phyloP scores from a whole-genome alignment of 2,888 invertebrate genomes.

The Caenorhabditis uteleia region DNA sequence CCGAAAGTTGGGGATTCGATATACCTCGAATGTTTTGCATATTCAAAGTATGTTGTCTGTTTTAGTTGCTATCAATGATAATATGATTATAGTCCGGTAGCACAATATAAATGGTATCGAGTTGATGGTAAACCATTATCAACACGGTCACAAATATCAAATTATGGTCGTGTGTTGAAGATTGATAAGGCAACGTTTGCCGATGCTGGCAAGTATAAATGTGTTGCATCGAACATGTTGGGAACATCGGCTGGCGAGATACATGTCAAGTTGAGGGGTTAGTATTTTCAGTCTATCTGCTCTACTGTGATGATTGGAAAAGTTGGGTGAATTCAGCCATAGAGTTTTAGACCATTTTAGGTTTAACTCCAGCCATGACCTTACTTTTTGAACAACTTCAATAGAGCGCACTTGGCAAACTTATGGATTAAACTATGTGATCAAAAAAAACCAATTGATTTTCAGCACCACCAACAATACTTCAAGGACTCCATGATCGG shows the following conservation, averaged over 20 bases:
- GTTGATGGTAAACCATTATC: slow-evolving; percentile 61
- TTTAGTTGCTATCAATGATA: background rate
- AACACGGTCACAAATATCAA: slow-evolving; percentile 47
- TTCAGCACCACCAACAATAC: slow-evolving; percentile 57
- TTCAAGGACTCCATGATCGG: slow-evolving; percentile 52
- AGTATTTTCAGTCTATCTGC: slow-evolving; percentile 3
- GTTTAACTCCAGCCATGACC: too few relatives aligned
- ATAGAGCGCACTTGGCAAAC: too few relatives aligned
- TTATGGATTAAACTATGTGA: background rate
- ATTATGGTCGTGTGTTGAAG: slow-evolving; percentile 60
- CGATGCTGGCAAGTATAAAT: slow-evolving; percentile 61
- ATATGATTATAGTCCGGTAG: slow-evolving; percentile 56
- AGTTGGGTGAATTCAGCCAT: too few relatives aligned
- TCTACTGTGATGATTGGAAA: background rate
- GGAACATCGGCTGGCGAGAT: slow-evolving; percentile 60
- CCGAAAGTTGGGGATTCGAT: slow-evolving; percentile 62
- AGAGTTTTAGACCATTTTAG: too few relatives aligned
- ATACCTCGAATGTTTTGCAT: slow-evolving; percentile 68
- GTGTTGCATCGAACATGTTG: slow-evolving; percentile 58
- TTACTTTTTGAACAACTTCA: background rate
- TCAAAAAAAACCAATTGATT: background rate
- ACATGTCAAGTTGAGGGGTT: slow-evolving; percentile 57
- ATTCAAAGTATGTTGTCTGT: slow-evolving; percentile 59
- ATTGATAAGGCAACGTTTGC: slow-evolving; percentile 55
- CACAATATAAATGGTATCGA: slow-evolving; percentile 62